Conservation (phyloP, 2,113 vertebrate species). For the Micronisus gabar region DNA sequence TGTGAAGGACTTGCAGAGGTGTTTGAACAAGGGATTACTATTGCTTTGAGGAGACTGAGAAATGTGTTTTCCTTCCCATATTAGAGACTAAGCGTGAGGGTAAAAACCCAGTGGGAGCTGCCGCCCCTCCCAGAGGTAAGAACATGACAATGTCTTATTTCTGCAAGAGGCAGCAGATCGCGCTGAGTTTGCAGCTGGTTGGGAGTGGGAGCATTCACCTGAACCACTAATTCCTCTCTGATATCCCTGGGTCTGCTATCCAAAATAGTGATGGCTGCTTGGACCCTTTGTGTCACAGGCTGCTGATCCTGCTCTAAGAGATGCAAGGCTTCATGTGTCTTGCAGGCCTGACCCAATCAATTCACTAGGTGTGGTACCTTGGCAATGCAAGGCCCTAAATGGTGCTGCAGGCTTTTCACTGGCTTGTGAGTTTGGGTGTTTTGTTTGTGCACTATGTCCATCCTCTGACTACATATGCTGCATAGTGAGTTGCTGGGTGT, state of each 20-base stretch:
- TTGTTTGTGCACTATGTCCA: background rate
- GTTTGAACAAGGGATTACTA: background rate
- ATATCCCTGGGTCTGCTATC: too few relatives aligned
- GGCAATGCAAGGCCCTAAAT: background rate
- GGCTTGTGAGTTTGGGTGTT: background rate
- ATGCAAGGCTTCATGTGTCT: background rate
- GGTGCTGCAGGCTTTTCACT: background rate
- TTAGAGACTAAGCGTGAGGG: background rate
- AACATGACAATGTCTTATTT: fast-evolving
- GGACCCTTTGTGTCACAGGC: background rate
- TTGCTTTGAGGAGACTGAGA: fast-evolving
- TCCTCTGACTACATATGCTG: fast-evolving
- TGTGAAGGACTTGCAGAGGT: background rate
- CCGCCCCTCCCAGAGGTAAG: fast-evolving
- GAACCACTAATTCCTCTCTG: background rate
- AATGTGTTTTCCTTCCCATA: background rate
- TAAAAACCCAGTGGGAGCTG: background rate
- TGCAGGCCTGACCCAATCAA: too few relatives aligned
- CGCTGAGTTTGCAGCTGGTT: background rate
- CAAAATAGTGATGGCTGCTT: background rate
- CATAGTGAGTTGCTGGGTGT: fast-evolving
- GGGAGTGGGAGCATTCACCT: background rate
- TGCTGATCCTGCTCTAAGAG: background rate
- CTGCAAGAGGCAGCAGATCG: background rate
- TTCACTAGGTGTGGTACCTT: background rate